Evolutionary conservation across 2,888 invertebrate species (phyloP), one percentile per base, ranked within the genome.

Genomic region (Drosophila niveifrons): DNA sequence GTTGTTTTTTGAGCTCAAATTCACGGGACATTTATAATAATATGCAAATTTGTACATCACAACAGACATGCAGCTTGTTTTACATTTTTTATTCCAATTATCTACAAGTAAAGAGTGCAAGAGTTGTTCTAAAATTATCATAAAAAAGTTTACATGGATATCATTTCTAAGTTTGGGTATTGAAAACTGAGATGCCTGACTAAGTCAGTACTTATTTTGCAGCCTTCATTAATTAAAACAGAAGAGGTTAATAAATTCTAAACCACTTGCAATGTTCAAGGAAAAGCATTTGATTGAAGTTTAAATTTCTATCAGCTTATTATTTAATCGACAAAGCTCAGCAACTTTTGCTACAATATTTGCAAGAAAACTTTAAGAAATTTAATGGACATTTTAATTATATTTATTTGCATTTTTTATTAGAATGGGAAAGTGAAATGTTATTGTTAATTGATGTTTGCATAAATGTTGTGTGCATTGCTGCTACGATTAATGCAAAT

Each of bases 41-140:
- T 46, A 56, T 56, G 56, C 23, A 56, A 56, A 56, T 56, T 34
- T 34, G 10, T 18, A 34, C 13, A 55, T 10, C 29, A 55, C 41
- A 34, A 23, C 23, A 36, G 34, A 36, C 18, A 36, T n/a, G 31
- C 10, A 34, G 18, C 13, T 4, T 31, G 43, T n/a, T 43, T 8
- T 29, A 43, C 8, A 17, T 11, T 34, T 11, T 34, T n/a, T 36
- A n/a, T 36, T 36, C 11, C 36, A 36, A 36, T 36, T 43, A 43
- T 43, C 2, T 17, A 29, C 11, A 53, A 41, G n/a, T 9, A n/a
- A 29, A 29, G 6, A 15, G 39, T 41, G 28, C 50, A 31, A 18
- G 11, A 36, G 18, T 51, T 17, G 39, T n/a, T 8, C 29, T 9
- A 51, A 51, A 39, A 48, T 9, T 13, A 15, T 15, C 10, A 48